These are phyloP conservation scores for Sigmodon hispidus DNA, from an alignment of 2,113 vertebrate genomes.

Conservation along the genomic window DNA sequence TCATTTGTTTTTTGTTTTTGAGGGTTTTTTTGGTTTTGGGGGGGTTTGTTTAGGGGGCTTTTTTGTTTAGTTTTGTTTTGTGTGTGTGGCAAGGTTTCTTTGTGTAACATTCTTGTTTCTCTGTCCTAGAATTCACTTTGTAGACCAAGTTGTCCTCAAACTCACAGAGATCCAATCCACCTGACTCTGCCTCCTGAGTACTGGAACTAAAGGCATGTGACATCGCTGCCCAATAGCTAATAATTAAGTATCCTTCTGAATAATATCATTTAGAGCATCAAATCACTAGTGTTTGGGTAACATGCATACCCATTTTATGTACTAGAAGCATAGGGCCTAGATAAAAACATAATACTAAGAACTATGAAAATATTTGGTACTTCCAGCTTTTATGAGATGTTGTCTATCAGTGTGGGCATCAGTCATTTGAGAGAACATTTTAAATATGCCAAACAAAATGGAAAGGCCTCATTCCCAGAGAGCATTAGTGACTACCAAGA, in stretches of 20 bases:
- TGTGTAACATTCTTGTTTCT: background rate
- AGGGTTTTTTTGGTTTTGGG: too few species aligned
- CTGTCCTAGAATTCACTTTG: background rate
- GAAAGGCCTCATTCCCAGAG: background rate
- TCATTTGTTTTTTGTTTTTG: background rate
- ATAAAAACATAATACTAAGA: slow-evolving; percentile 35
- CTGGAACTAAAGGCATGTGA: background rate
- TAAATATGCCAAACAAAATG: background rate
- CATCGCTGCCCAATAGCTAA: background rate
- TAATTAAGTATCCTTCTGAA: slow-evolving; percentile 45
- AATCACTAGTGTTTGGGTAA: slow-evolving; percentile 6
- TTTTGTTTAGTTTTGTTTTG: too few species aligned
- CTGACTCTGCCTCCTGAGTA: background rate
- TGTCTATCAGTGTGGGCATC: background rate
- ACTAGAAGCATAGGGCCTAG: background rate
- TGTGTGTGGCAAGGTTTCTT: background rate
- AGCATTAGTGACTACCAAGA: slow-evolving; percentile 2
- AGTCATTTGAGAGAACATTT: background rate
- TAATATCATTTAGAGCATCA: slow-evolving; percentile 31
- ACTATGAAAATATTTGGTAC: background rate
- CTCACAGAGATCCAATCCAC: background rate
- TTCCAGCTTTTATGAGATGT: background rate
- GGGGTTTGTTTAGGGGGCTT: too few species aligned
- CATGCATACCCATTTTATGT: background rate
- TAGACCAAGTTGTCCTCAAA: background rate